A percentile compares a stretch with the other conserved stretches of the same genome.
Evolutionary conservation across 2,113 vertebrate genomes (phyloP).

Genomic region (Rhea pennata): DNA sequence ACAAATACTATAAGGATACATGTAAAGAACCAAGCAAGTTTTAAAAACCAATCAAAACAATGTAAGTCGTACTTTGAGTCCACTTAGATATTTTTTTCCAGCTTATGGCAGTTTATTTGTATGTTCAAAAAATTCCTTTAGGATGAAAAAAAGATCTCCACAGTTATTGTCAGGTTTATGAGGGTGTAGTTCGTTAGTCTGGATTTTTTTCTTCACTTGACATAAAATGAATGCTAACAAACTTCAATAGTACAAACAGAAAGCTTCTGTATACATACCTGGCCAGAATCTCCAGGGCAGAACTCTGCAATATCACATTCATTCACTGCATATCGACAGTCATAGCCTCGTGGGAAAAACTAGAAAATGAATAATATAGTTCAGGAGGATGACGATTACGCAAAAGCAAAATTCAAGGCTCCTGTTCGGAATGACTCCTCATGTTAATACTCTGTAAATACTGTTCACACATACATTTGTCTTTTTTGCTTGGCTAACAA

Average conservation of each 20-base stretch:
- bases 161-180: not conserved
- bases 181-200: not conserved
- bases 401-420: not conserved
- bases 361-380: slow-evolving; percentile 54
- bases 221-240: not conserved
- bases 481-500: not conserved
- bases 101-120: not conserved
- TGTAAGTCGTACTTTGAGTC: not conserved
- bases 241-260: not conserved
- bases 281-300: slow-evolving; percentile 95
- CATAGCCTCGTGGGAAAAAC: slow-evolving; percentile 93
- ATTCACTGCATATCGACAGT: slow-evolving; percentile 93
- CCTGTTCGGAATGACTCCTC: not conserved
- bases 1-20: not conserved
- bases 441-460: not conserved
- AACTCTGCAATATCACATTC: slow-evolving; percentile 95
- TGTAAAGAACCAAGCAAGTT: not conserved
- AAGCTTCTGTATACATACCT: slow-evolving; percentile 77
- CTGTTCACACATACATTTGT: not conserved
- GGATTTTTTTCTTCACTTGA: not conserved
- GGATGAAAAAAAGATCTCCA: not conserved
- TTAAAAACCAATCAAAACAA: not conserved
- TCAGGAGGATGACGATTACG: not conserved
- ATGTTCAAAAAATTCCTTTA: not conserved
- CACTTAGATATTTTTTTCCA: not conserved